Base-by-base conservation (phyloP, 2,888 invertebrate species). In the Scelioninae gen. 2 region DNA sequence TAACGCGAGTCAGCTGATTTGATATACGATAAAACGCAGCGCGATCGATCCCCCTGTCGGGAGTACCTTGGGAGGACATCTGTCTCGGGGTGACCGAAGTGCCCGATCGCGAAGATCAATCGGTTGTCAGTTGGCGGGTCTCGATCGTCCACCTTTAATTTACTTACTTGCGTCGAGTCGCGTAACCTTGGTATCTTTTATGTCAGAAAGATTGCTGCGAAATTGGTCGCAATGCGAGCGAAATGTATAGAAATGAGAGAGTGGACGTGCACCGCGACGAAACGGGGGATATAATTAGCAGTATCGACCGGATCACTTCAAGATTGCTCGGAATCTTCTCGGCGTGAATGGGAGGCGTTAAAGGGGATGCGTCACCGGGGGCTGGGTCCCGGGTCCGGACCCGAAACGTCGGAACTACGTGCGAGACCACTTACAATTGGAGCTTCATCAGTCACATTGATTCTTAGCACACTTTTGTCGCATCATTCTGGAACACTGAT, bases 381-480 rank as follows among this genome's bases (percentile, higher is more conserved):
- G 0, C 43, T 33, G 16, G 19, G 10, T n/a, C n/a, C 16, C 18
- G 5, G 15, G 37, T 10, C 43, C 43, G 50, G 41, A 39, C 6
- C 28, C 22, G 43, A 53, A 45, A 35, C 10, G 22, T 33, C 19
- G 15, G n/a, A 43, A 50, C 25, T 58, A 43, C 37, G 13, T 15
- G 10, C 31, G 74, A 39, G 74, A n/a, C n/a, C 81, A 84, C 85
- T 85, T 80, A 85, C 85, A 81, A 83, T 82, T 81, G 78, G 78
- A 82, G 84, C 83, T 82, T 82, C 84, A 83, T 84, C 81, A 83
- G 84, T 83, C 83, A 81, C 83, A 80, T 82, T 79, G 81, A 78
- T 82, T 77, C 71, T 78, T 74, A 75, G 79, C 80, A 81, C 85
- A 81, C 83, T 84, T 80, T 79, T 80, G 82, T 77, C 81, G 81